These are phyloP conservation scores for Noctua comes DNA, from an alignment of 2,888 invertebrate species.

Conservation along the genomic window DNA sequence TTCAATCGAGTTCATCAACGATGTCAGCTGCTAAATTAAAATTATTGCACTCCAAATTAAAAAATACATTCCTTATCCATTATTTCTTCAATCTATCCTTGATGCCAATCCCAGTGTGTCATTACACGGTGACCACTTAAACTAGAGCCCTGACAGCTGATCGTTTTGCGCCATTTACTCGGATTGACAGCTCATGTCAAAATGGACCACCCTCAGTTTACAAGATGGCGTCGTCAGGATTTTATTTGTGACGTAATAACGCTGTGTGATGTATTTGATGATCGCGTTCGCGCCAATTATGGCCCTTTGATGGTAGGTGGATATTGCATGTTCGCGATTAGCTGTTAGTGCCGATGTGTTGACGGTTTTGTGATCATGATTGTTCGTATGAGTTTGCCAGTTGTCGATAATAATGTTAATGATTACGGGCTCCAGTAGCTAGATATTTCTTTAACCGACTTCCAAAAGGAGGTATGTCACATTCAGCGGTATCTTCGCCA, in stretches of 20 bases:
- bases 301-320: slow-evolving; percentile 38
- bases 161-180: slow-evolving; percentile 50
- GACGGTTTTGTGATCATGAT: not conserved
- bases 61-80: slow-evolving; percentile 48
- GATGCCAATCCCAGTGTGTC: slow-evolving; percentile 58
- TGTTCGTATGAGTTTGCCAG: not conserved
- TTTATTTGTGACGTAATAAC: slow-evolving; percentile 67
- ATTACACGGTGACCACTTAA: slow-evolving; percentile 66
- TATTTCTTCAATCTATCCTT: slow-evolving; percentile 20
- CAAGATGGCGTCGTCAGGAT: slow-evolving; percentile 66
- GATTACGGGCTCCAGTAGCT: not conserved
- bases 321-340: slow-evolving; percentile 38
- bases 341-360: slow-evolving; percentile 5
- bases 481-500: too few relatives aligned
- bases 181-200: slow-evolving; percentile 62
- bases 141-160: slow-evolving; percentile 64
- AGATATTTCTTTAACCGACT: not conserved
- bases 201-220: slow-evolving; percentile 61
- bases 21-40: not conserved
- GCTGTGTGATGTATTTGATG: slow-evolving; percentile 59
- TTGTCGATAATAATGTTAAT: not conserved
- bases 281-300: slow-evolving; percentile 43
- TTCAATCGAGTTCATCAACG: not conserved
- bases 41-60: not conserved
- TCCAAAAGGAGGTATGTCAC: too few relatives aligned